Base-by-base conservation (phyloP, 1,140 invertebrate species). In the Babylonia areolata region DNA sequence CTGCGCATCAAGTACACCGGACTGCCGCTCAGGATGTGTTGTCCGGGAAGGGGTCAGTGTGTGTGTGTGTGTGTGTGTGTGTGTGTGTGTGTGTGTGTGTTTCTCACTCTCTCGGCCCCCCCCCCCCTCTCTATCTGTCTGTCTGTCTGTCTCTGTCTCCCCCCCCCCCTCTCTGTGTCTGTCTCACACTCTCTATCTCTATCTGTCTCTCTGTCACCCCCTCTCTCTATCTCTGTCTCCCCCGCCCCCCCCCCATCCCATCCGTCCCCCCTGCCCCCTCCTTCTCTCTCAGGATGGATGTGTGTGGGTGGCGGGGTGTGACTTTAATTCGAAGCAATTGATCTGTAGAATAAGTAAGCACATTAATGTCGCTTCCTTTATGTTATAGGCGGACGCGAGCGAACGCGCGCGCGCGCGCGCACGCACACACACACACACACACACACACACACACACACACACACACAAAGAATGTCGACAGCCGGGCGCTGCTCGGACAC, bases 1-100 rank as follows among this genome's bases (percentile, higher is more conserved):
- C 35, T 77, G 33, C n/a, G 75, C 28, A 15, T 77, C 37, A 77
- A 77, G 75, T 77, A 40, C 75, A 77, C 75, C 33, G 75, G 75
- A 2, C 33, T 77, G 75, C 75, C 75, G 15, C 37, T 77, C 75
- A 42, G 75, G 37, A 15, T 77, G 37, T 77, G 75, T 37, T 77
- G 75, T 37, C 75, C 75, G 0, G 75, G 75, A 2, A 77, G 37
- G 40, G 75, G 75, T 77, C 28, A 73, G 71, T 35, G 31, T 35
- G 31, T 15, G 71, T 37, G 37, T 9, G 33, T 15, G 71, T 6
- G 9, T 73, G 71, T 11, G 58, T 12, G 28, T 20, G 58, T 3
- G 17, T 6, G 58, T 28, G 58, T 12, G 58, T 15, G 58, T 12
- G n/a, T 12, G 58, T 12, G 58, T 0, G 58, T n/a, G n/a, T n/a